Evolutionary conservation across 2,888 invertebrate species (phyloP).

Genomic region (Malthinus seriepunctatus): DNA sequence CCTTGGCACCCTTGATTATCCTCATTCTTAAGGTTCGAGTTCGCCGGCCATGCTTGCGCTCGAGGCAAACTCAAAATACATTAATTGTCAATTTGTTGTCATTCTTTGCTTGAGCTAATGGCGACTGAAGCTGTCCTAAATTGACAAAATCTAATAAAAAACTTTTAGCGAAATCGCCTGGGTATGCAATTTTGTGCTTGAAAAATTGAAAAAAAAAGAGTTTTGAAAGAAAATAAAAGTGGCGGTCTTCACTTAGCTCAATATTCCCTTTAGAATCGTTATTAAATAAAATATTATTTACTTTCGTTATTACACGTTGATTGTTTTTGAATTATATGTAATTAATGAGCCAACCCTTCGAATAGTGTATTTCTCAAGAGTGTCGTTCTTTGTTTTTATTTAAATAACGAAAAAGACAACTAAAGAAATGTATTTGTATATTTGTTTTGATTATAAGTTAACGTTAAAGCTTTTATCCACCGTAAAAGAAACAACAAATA

Average conservation of each 20-base stretch:
- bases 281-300: not conserved
- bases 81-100: conserved; percentile 55
- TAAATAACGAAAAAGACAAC: conserved; percentile 12
- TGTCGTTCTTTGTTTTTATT: conserved; percentile 15
- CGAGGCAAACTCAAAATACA: conserved; percentile 47
- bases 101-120: conserved; percentile 51
- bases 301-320: no score
- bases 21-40: conserved; percentile 45
- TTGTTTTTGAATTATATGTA: no score
- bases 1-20: conserved; percentile 49
- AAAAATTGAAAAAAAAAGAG: conserved; percentile 22
- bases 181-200: conserved; percentile 27
- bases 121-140: conserved; percentile 51
- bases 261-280: not conserved
- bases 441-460: conserved; percentile 30
- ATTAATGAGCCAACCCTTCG: no score
- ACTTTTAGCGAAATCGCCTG: conserved; percentile 39
- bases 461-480: conserved; percentile 32
- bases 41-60: conserved; percentile 44
- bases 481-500: conserved; percentile 37
- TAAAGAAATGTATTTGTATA: conserved; percentile 12
- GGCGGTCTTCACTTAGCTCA: conserved; percentile 2
- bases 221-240: conserved; percentile 17
- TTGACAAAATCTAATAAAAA: conserved; percentile 52
- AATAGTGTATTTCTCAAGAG: not conserved